These are phyloP conservation scores for Drosophila neocordata DNA, from an alignment of 1,140 invertebrate genomes.

Conservation along the genomic window DNA sequence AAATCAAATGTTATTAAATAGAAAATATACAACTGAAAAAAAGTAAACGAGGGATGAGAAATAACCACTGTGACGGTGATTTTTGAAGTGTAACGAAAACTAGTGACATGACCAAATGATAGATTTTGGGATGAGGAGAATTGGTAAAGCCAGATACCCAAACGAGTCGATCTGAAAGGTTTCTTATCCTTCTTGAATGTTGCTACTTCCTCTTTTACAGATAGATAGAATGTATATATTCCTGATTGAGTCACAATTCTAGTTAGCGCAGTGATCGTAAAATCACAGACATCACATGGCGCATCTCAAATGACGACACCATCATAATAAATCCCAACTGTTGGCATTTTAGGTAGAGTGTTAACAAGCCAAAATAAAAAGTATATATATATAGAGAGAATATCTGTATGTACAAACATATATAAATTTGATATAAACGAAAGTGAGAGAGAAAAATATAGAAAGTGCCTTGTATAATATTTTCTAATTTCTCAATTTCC, in stretches of 20 bases:
- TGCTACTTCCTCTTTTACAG: too few species aligned
- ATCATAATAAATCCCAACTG: background rate
- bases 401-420: conserved; percentile 2
- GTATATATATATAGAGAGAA: conserved; percentile 43
- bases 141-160: too few species aligned
- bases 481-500: conserved; percentile 82
- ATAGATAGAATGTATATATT: too few species aligned
- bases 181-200: too few species aligned
- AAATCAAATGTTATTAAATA: conserved; percentile 24
- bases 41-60: conserved; percentile 3
- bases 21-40: conserved; percentile 20
- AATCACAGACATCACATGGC: conserved; percentile 24
- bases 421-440: conserved; percentile 45
- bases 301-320: background rate
- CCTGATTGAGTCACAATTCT: too few species aligned
- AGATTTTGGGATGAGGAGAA: too few species aligned
- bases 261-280: conserved; percentile 32
- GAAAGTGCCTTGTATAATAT: conserved; percentile 74
- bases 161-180: too few species aligned
- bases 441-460: conserved; percentile 57
- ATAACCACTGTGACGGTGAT: background rate
- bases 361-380: conserved; percentile 1
- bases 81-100: too few species aligned
- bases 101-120: too few species aligned
- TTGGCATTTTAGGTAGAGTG: background rate